Evolutionary conservation across 2,888 invertebrate genomes (phyloP).

Genomic region (Balanococcus diminutus): DNA sequence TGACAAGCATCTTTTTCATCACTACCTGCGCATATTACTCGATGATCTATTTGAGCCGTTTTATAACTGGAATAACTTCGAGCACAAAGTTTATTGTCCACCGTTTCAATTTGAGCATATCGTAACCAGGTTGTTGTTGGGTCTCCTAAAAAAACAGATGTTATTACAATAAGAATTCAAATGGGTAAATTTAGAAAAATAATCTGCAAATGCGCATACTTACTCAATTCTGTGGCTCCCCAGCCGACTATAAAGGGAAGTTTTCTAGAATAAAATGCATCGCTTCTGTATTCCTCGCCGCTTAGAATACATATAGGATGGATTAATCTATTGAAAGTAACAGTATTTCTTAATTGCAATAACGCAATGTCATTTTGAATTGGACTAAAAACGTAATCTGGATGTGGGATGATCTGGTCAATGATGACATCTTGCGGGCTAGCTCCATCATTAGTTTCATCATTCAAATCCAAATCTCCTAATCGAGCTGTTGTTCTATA

Average conservation of each 20-base stretch:
- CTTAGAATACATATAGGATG: neutral
- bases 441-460: conserved; percentile 54
- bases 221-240: neutral
- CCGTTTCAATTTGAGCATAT: conserved; percentile 74
- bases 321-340: neutral
- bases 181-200: too few species aligned
- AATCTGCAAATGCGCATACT: neutral
- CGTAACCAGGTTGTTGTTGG: neutral
- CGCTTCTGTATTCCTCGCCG: neutral
- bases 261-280: neutral
- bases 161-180: neutral
- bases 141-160: neutral
- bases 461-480: conserved; percentile 57
- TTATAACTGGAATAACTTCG: conserved; percentile 58
- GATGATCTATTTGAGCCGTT: conserved; percentile 66
- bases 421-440: conserved; percentile 55
- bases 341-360: conserved; percentile 31
- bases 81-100: conserved; percentile 68
- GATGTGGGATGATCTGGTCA: conserved; percentile 54
- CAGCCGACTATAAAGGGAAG: neutral
- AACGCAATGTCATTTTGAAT: conserved; percentile 57
- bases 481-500: conserved; percentile 56
- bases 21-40: conserved; percentile 74
- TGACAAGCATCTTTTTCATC: conserved; percentile 77
- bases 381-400: conserved; percentile 46